Conservation (phyloP, 2,113 vertebrate genomes). For the Neopipo cinnamomea region DNA sequence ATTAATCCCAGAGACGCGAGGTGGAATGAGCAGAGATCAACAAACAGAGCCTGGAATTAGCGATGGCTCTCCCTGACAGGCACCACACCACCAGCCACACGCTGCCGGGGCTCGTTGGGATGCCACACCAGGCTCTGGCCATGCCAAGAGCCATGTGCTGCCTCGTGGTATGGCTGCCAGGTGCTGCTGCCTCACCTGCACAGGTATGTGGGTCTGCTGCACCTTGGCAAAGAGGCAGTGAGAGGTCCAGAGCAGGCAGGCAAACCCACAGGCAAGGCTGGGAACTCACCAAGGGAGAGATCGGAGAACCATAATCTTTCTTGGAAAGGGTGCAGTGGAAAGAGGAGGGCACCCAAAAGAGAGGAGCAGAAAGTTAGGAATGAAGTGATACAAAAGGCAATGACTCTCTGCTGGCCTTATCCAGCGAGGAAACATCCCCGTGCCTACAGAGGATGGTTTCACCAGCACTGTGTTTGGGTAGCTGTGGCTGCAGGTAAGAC, state of each 20-base stretch:
- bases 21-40: background rate
- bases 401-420: background rate
- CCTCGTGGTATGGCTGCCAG: background rate
- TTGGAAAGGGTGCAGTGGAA: background rate
- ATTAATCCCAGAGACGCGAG: background rate
- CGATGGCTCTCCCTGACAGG: background rate
- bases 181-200: background rate
- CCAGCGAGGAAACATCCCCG: background rate
- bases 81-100: background rate
- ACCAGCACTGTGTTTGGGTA: background rate
- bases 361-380: background rate
- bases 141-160: background rate
- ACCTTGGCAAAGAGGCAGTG: fast-evolving
- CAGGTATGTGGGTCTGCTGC: background rate
- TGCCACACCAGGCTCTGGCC: background rate
- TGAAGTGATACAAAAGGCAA: background rate
- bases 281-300: background rate
- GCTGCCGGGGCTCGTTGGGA: background rate
- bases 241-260: background rate
- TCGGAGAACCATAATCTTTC: fast-evolving
- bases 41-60: background rate
- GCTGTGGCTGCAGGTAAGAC: background rate
- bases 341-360: background rate
- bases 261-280: background rate
- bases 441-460: fast-evolving